Conservation (phyloP, 2,888 invertebrate species). For the Xanthia icteritia region DNA sequence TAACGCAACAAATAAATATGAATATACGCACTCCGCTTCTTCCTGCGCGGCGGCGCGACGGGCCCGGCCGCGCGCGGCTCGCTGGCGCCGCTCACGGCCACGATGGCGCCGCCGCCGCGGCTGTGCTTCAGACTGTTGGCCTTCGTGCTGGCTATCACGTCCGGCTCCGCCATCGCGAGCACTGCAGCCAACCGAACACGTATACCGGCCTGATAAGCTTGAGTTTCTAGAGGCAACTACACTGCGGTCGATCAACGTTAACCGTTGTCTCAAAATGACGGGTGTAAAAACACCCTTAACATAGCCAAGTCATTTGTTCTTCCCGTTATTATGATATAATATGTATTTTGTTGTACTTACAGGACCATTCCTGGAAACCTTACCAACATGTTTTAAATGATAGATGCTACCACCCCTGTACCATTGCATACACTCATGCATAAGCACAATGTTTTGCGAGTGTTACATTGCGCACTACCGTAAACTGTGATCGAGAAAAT, state of each 20-base stretch:
- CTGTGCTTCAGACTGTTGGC: slow-evolving; percentile 86
- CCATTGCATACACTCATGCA: not conserved
- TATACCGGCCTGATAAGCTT: not conserved
- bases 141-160: slow-evolving; percentile 98
- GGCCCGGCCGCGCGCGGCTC: slow-evolving; percentile 90
- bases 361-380: not conserved
- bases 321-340: not conserved
- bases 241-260: not conserved
- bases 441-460: no score
- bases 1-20: not conserved
- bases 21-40: slow-evolving; percentile 91
- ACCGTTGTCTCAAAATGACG: not conserved
- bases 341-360: no score
- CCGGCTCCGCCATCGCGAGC: slow-evolving; percentile 94
- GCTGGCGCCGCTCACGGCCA: slow-evolving; percentile 71
- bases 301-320: not conserved
- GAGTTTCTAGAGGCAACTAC: slow-evolving; percentile 4
- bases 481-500: no score
- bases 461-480: no score
- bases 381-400: not conserved
- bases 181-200: slow-evolving; percentile 68
- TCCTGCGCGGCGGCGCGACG: slow-evolving; percentile 94
- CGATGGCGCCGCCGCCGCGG: slow-evolving; percentile 85
- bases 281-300: not conserved
- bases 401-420: not conserved